Conservation (phyloP, 2,888 invertebrate genomes). For the Cheilosia pagana region DNA sequence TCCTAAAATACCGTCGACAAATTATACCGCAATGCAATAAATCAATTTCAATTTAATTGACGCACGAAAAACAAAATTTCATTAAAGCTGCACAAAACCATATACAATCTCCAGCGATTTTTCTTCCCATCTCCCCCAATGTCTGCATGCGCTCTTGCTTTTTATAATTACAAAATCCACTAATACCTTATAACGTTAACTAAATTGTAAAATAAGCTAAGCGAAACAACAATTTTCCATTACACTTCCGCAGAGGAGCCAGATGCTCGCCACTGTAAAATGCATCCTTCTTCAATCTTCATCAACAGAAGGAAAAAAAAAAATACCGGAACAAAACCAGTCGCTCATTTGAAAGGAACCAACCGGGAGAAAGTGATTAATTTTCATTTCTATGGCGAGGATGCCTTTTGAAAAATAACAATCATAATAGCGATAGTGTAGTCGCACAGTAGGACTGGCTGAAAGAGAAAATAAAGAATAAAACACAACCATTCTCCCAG, state of each 20-base stretch:
- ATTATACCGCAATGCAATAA: not conserved
- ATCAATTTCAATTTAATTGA: slow-evolving; percentile 7
- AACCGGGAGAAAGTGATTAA: slow-evolving; percentile 69
- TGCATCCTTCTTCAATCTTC: slow-evolving; percentile 51
- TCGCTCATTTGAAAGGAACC: slow-evolving; percentile 64
- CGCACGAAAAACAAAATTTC: not conserved
- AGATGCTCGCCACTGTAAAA: slow-evolving; percentile 37
- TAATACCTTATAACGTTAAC: slow-evolving; percentile 28
- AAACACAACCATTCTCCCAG: slow-evolving; percentile 47
- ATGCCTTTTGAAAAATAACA: slow-evolving; percentile 54
- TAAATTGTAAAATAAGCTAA: slow-evolving; percentile 53
- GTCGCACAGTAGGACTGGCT: slow-evolving; percentile 34
- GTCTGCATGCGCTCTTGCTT: not conserved
- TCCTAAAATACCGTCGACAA: too few species aligned
- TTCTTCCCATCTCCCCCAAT: not conserved
- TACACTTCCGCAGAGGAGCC: slow-evolving; percentile 28
- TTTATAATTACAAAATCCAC: slow-evolving; percentile 20
- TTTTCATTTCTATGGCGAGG: slow-evolving; percentile 65
- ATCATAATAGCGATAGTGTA: slow-evolving; percentile 64
- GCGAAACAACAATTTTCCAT: slow-evolving; percentile 61
- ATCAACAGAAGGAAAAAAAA: slow-evolving; percentile 1
- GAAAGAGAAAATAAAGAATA: slow-evolving; percentile 8
- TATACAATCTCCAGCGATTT: not conserved
- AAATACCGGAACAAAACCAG: slow-evolving; percentile 5
- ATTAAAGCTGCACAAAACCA: not conserved